Evolutionary conservation across 2,888 invertebrate genomes (phyloP).

Genomic region (Melanargia galathea): DNA sequence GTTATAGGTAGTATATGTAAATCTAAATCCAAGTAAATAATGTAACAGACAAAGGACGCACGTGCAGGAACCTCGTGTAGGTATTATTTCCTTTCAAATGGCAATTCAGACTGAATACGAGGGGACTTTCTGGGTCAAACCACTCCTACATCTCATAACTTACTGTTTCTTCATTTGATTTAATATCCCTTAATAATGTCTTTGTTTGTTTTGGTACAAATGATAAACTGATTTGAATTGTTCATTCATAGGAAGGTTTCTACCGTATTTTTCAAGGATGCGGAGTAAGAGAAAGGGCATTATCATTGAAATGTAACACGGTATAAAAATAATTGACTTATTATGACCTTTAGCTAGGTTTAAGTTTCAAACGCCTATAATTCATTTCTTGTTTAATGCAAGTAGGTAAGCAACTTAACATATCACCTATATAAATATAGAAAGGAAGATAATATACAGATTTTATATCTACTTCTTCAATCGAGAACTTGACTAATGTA

Average conservation of each 20-base stretch:
- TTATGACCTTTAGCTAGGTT: too few species aligned
- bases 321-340: too few species aligned
- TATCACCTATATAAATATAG: too few species aligned
- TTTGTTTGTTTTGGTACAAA: slow-evolving; percentile 5
- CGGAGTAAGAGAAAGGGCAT: too few species aligned
- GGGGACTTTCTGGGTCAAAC: slow-evolving; percentile 58
- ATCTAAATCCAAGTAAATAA: background rate
- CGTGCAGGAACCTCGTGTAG: slow-evolving; percentile 18
- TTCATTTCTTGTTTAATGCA: too few species aligned
- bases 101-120: slow-evolving; percentile 27
- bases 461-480: too few species aligned
- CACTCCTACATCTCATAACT: slow-evolving; percentile 13
- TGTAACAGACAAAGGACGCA: slow-evolving; percentile 29
- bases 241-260: background rate
- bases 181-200: background rate
- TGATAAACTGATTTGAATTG: background rate
- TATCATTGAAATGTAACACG: too few species aligned
- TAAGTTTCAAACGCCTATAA: too few species aligned
- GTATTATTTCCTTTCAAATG: slow-evolving; percentile 33
- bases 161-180: slow-evolving; percentile 20
- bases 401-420: too few species aligned
- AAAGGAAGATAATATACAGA: too few species aligned
- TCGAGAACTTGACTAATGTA: too few species aligned
- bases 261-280: too few species aligned
- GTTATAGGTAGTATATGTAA: background rate